Evolutionary conservation across 2,888 invertebrate species (phyloP).

Genomic region (Idaea dimidiata): DNA sequence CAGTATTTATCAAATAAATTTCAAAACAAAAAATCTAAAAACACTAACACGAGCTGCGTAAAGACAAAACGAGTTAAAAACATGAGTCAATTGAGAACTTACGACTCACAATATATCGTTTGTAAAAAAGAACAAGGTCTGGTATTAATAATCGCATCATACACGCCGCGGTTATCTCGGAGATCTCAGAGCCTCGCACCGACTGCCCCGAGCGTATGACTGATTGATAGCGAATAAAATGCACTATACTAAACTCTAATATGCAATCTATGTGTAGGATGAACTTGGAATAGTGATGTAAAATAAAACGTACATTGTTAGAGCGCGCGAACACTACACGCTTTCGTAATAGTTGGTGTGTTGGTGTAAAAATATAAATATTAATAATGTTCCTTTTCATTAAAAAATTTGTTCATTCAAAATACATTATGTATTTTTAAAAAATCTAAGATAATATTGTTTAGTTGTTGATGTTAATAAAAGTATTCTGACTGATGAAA

Average conservation of each 20-base stretch:
- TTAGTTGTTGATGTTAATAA: no score
- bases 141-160: slow-evolving; percentile 30
- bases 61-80: slow-evolving; percentile 8
- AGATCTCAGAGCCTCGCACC: slow-evolving; percentile 25
- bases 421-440: no score
- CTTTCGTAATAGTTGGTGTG: no score
- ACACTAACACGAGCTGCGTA: not conserved
- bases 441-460: no score
- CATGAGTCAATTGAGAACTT: not conserved
- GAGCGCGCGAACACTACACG: no score
- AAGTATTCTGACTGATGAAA: no score
- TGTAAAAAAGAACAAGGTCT: slow-evolving; percentile 13
- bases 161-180: slow-evolving; percentile 19
- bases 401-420: no score
- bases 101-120: slow-evolving; percentile 5
- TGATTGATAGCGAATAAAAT: slow-evolving; percentile 28
- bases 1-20: not conserved
- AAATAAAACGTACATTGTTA: not conserved
- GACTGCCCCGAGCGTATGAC: slow-evolving; percentile 20
- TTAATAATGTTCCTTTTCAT: no score
- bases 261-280: not conserved
- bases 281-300: not conserved
- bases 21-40: not conserved
- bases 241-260: slow-evolving; percentile 5
- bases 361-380: no score